Evolutionary conservation across 2,797 vertebrate genomes (phyloP).

Genomic region (Siniperca obscura): DNA sequence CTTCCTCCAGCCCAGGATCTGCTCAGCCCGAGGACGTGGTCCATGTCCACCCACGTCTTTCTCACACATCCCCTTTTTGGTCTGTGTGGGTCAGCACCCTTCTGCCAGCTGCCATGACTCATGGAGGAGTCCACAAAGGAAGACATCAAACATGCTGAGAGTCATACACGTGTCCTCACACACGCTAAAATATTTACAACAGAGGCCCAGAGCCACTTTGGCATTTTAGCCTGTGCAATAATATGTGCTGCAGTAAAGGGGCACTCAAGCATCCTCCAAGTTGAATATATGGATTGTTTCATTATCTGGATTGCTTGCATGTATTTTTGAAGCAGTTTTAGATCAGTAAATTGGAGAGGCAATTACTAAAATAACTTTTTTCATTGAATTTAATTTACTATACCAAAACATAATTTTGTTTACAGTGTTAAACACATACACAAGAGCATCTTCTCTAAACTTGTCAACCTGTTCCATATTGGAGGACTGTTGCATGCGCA

Average conservation of each 20-base stretch:
- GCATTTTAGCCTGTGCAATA: not conserved
- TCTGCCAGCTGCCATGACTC: conserved; percentile 58
- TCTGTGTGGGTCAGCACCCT: conserved; percentile 55
- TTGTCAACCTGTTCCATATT: not conserved
- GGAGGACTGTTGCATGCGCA: not conserved
- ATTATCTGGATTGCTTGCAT: too few species aligned
- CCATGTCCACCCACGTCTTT: conserved; percentile 68
- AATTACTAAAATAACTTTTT: too few species aligned
- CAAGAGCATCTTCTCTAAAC: not conserved
- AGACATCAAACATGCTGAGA: conserved; percentile 47
- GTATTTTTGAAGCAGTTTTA: not conserved
- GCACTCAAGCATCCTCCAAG: not conserved
- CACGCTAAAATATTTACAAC: conserved; percentile 14
- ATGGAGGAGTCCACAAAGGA: conserved; percentile 53
- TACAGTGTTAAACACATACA: not conserved
- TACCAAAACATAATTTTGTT: not conserved
- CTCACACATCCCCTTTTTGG: conserved; percentile 51
- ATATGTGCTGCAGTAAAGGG: not conserved
- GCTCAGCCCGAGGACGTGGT: conserved; percentile 35
- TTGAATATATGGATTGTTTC: not conserved
- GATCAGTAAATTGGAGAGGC: not conserved
- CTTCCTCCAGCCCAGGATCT: conserved; percentile 39
- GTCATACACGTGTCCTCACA: conserved; percentile 32
- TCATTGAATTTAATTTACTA: not conserved
- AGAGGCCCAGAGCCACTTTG: not conserved